Conservation (phyloP, 2,113 vertebrate species). For the Meles meles region DNA sequence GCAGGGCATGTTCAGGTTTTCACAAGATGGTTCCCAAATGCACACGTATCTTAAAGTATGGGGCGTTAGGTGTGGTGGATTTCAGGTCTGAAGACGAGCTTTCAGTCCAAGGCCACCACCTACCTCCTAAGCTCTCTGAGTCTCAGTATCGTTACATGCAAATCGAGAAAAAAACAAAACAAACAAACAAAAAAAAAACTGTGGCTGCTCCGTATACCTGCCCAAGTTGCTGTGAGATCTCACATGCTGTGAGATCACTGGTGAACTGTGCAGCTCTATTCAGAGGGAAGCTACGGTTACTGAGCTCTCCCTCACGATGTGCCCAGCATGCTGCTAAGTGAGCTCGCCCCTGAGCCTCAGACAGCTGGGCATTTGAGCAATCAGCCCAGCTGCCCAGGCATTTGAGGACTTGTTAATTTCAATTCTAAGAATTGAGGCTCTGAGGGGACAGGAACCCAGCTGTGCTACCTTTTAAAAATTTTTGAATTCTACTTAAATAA, state of each 20-base stretch:
- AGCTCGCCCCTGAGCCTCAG: background rate
- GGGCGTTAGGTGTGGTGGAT: background rate
- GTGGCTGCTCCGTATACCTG: background rate
- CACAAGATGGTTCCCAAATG: background rate
- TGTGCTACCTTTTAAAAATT: background rate
- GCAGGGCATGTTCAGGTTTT: background rate
- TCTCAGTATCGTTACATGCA: background rate
- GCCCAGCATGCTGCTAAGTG: background rate
- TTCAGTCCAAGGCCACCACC: background rate
- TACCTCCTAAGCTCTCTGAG: background rate
- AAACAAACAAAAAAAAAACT: background rate
- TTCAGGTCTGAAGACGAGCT: background rate
- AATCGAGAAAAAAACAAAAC: background rate
- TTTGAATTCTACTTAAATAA: slow-evolving; percentile 6
- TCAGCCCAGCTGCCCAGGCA: background rate
- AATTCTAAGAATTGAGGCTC: background rate
- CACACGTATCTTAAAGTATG: background rate
- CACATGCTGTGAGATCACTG: background rate
- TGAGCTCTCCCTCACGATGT: accelerated
- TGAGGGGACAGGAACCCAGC: background rate
- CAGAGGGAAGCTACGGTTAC: background rate
- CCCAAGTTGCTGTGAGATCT: background rate
- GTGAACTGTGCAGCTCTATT: background rate
- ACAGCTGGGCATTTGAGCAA: background rate
- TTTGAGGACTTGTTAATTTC: background rate